Evolutionary conservation across 2,797 vertebrate species (phyloP).

Genomic region (Macroramphosus scolopax): DNA sequence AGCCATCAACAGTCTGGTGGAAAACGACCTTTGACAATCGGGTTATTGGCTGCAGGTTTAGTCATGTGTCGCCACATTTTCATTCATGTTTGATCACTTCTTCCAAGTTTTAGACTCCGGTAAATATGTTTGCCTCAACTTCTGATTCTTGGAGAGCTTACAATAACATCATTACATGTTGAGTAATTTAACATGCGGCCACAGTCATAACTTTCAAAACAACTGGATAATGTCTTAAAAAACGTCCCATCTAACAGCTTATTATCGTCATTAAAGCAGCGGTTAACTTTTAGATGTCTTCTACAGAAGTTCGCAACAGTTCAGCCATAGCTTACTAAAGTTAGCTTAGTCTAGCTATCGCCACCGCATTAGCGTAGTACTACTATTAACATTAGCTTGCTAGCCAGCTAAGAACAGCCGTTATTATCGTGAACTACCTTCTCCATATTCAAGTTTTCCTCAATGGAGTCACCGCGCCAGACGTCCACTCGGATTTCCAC

Average conservation of each 20-base stretch:
- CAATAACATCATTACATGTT: no score
- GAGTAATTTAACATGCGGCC: no score
- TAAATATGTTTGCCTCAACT: no score
- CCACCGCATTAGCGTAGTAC: neutral
- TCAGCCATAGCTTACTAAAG: constrained; percentile 16
- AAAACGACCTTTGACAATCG: constrained; percentile 18
- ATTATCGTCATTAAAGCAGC: neutral
- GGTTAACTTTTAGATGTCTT: no score
- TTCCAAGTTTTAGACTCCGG: neutral
- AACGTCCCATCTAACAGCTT: neutral
- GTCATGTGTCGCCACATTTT: neutral
- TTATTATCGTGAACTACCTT: constrained; percentile 41
- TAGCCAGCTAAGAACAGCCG: constrained; percentile 4
- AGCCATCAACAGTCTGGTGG: no score
- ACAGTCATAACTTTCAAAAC: neutral
- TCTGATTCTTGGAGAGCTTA: neutral
- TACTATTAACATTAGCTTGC: neutral
- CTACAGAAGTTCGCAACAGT: no score
- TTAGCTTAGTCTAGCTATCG: constrained; percentile 9
- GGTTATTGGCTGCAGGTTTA: neutral
- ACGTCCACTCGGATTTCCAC: neutral
- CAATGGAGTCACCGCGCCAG: constrained; percentile 27
- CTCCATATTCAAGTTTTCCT: constrained; percentile 49
- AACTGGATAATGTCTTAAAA: neutral
- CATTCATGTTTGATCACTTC: neutral